Conservation (phyloP, 2,888 invertebrate genomes). For the Blastobasis lacticolella region DNA sequence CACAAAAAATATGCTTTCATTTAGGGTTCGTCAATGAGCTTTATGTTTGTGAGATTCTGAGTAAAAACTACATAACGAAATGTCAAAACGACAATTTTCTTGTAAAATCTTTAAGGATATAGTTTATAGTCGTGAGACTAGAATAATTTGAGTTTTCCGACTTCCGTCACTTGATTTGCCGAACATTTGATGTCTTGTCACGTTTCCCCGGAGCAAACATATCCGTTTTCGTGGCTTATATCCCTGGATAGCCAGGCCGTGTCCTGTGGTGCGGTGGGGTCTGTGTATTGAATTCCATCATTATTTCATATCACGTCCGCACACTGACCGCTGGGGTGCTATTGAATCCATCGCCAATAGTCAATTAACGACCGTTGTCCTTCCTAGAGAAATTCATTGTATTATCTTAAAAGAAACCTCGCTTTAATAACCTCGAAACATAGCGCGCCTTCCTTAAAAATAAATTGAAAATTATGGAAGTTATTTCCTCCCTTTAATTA, state of each 20-base stretch:
- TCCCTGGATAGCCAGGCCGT: neutral
- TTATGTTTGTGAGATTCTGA: no score
- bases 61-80: no score
- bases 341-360: conserved; percentile 37
- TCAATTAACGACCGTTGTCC: conserved; percentile 37
- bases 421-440: no score
- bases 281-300: conserved; percentile 24
- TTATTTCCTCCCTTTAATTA: no score
- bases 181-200: conserved; percentile 1
- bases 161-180: neutral
- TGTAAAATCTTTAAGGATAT: no score
- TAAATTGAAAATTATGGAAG: no score
- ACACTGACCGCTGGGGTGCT: conserved; percentile 24
- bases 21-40: no score
- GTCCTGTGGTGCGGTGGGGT: neutral
- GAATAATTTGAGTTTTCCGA: neutral
- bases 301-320: conserved; percentile 44
- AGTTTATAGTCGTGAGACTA: no score
- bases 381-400: conserved; percentile 5
- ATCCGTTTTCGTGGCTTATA: neutral
- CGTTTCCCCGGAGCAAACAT: neutral
- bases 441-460: no score
- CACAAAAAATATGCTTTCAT: no score
- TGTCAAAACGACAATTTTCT: no score
- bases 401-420: neutral